Conservation (phyloP, 2,113 vertebrate species). For the Gyps fulvus region DNA sequence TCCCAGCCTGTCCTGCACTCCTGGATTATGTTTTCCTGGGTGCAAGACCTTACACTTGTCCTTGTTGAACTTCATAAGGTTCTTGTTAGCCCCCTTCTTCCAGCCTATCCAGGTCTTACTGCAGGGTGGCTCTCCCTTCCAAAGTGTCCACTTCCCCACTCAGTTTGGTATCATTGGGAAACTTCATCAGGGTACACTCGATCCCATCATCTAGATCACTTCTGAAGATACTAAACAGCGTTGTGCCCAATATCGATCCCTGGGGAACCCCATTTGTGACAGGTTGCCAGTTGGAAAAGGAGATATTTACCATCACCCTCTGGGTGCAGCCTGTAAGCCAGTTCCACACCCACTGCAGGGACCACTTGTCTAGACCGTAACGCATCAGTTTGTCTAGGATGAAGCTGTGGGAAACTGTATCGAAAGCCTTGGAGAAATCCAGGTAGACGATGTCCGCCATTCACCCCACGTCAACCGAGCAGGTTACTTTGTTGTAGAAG, state of each 20-base stretch:
- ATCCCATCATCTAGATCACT: neutral
- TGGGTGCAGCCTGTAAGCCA: neutral
- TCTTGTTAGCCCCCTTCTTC: neutral
- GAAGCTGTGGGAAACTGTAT: neutral
- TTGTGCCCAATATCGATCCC: neutral
- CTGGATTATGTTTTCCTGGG: too few species aligned
- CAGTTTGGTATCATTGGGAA: neutral
- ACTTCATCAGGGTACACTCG: neutral
- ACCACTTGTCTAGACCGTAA: neutral
- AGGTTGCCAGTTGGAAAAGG: neutral
- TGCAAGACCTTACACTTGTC: neutral
- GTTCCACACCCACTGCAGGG: neutral
- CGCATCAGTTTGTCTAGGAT: neutral
- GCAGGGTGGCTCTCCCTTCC: neutral
- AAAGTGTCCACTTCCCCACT: neutral
- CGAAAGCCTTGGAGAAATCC: too few species aligned
- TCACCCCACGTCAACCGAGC: fast-evolving
- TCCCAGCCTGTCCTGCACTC: too few species aligned
- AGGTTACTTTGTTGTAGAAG: neutral
- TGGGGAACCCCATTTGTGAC: neutral
- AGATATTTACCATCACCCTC: neutral
- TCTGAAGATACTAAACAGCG: neutral
- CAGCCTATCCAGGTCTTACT: neutral
- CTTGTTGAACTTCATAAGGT: neutral
- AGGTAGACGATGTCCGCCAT: neutral